Evolutionary conservation across 2,113 vertebrate genomes (phyloP).

Genomic region (Chascanopsetta lugubris): DNA sequence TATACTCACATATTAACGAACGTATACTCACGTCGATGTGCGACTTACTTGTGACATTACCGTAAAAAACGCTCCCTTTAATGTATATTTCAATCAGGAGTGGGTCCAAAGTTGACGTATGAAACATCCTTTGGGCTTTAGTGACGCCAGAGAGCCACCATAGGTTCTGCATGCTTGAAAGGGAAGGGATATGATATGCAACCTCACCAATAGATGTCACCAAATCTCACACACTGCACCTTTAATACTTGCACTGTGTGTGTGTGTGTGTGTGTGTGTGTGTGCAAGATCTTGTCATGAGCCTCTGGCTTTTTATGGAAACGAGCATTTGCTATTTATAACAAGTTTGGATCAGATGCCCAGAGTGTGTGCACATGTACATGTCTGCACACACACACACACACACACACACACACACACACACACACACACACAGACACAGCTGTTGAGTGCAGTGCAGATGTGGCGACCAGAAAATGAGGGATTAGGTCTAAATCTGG

Average conservation of each 20-base stretch:
- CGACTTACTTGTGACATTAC: slow-evolving; percentile 2
- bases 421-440: slow-evolving; percentile 38
- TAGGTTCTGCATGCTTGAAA: too few relatives aligned
- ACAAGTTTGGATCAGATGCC: slow-evolving; percentile 62
- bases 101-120: too few relatives aligned
- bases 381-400: slow-evolving; percentile 13
- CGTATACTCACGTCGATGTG: too few relatives aligned
- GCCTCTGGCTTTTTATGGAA: slow-evolving; percentile 28
- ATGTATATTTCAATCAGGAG: slow-evolving; percentile 34
- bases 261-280: too few relatives aligned
- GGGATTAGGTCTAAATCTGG: slow-evolving; percentile 75
- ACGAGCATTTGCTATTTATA: slow-evolving; percentile 52
- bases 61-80: slow-evolving; percentile 11
- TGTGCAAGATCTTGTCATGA: slow-evolving; percentile 26
- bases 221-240: too few relatives aligned
- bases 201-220: too few relatives aligned
- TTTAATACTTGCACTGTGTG: too few relatives aligned
- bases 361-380: slow-evolving; percentile 44
- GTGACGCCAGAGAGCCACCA: too few relatives aligned
- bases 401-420: slow-evolving; percentile 10
- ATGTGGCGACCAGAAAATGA: slow-evolving; percentile 71
- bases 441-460: slow-evolving; percentile 76
- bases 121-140: too few relatives aligned
- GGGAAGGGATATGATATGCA: too few relatives aligned
- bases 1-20: too few relatives aligned